phyloP scores from a whole-genome alignment of 2,888 invertebrate species.

The Cylloceria caligata region DNA sequence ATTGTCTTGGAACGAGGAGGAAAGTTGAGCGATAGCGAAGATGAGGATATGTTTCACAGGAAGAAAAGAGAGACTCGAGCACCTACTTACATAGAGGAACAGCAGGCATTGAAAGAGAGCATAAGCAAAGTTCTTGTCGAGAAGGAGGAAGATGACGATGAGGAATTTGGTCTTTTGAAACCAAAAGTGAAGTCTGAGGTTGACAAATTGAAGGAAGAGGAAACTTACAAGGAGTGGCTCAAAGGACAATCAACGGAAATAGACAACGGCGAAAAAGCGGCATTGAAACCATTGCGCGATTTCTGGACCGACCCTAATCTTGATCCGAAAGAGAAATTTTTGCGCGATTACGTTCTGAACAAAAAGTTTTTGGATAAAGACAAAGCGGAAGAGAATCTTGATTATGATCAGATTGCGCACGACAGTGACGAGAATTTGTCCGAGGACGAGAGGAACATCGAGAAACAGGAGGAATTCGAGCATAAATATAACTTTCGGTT shows the following conservation, averaged over 20 bases:
- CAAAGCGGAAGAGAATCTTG: constrained; percentile 64
- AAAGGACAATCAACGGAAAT: constrained; percentile 89
- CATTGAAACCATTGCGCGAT: constrained; percentile 91
- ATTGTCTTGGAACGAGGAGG: constrained; percentile 90
- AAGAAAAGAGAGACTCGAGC: constrained; percentile 77
- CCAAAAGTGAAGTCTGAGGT: constrained; percentile 84
- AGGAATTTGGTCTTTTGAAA: constrained; percentile 78
- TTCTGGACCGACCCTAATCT: constrained; percentile 94
- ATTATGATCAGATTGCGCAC: constrained; percentile 77
- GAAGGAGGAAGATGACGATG: constrained; percentile 86
- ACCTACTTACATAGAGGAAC: constrained; percentile 89
- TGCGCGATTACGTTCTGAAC: constrained; percentile 96
- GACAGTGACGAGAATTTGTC: constrained; percentile 87
- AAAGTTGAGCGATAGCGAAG: constrained; percentile 82
- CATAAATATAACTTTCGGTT: constrained; percentile 98
- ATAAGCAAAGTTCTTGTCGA: constrained; percentile 86
- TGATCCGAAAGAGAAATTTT: constrained; percentile 93
- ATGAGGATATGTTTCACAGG: constrained; percentile 75
- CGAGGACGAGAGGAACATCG: constrained; percentile 92
- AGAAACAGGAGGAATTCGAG: constrained; percentile 96
- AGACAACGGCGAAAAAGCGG: constrained; percentile 86
- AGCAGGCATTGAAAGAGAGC: constrained; percentile 88
- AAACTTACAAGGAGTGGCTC: constrained; percentile 92
- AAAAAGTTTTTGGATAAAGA: constrained; percentile 87
- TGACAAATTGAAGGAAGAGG: constrained; percentile 75